Conservation (phyloP, 2,797 vertebrate genomes). For the Valencia hispanica region DNA sequence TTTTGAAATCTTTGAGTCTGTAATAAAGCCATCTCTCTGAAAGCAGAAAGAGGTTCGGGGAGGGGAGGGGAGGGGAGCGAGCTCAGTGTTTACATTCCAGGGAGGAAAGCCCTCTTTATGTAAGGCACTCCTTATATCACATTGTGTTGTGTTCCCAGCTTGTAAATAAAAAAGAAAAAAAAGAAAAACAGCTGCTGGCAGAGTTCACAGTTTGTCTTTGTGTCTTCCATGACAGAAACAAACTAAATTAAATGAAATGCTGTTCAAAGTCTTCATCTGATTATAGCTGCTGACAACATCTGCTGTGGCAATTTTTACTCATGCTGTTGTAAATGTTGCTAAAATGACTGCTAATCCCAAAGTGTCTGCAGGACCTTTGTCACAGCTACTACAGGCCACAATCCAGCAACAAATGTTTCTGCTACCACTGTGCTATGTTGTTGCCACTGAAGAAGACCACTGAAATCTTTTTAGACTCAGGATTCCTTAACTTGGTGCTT, state of each 20-base stretch:
- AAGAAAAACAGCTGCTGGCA: constrained; percentile 55
- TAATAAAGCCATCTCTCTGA: not conserved
- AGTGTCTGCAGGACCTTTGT: not conserved
- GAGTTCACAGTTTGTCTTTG: constrained; percentile 19
- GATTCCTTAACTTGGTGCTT: not conserved
- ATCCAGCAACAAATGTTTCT: not conserved
- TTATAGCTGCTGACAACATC: constrained; percentile 2
- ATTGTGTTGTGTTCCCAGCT: constrained; percentile 49
- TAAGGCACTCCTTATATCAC: constrained; percentile 68
- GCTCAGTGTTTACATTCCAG: constrained; percentile 50
- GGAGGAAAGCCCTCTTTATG: constrained; percentile 55
- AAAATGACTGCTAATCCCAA: not conserved
- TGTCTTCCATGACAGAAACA: constrained; percentile 15
- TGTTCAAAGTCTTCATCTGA: constrained; percentile 23
- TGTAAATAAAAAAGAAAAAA: constrained; percentile 18
- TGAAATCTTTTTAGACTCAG: not conserved
- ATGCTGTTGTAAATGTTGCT: not conserved
- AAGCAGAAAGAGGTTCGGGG: not conserved
- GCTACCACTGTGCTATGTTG: not conserved
- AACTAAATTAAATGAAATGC: constrained; percentile 26
- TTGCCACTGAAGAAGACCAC: not conserved
- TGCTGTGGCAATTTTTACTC: not conserved
- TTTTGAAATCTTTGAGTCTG: not conserved
- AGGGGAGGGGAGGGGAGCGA: constrained; percentile 3
- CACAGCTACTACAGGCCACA: not conserved